These are phyloP conservation scores for Norana najaformis DNA, from an alignment of 2,888 invertebrate species.

Conservation along the genomic window DNA sequence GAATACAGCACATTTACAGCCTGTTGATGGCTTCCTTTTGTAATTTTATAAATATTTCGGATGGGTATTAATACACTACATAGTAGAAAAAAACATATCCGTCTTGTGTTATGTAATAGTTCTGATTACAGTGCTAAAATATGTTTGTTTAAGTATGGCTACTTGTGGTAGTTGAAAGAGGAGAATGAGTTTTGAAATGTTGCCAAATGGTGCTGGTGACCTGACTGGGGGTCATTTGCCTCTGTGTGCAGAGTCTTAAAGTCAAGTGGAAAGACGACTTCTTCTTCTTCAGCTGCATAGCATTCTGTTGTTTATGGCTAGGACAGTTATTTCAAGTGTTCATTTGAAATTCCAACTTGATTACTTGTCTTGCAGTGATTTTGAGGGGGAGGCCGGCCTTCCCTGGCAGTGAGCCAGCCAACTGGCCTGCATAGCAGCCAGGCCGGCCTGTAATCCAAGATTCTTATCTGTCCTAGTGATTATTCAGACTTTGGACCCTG, in stretches of 20 bases:
- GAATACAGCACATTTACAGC: too few relatives aligned
- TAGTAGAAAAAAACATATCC: too few relatives aligned
- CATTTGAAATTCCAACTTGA: neutral
- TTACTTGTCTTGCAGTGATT: neutral
- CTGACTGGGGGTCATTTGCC: neutral
- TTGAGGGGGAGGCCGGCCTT: neutral
- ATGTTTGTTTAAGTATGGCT: neutral
- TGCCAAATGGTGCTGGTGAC: neutral
- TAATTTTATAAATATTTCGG: neutral
- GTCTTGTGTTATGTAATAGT: neutral
- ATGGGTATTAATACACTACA: too few relatives aligned
- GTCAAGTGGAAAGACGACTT: neutral
- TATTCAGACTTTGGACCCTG: conserved; percentile 4
- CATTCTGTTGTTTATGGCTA: neutral
- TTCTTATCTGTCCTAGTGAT: neutral
- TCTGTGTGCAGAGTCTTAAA: neutral
- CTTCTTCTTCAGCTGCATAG: conserved; percentile 13
- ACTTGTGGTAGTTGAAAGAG: neutral
- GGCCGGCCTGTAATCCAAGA: conserved; percentile 2
- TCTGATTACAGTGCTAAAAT: neutral
- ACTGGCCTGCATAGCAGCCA: neutral
- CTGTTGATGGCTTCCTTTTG: too few relatives aligned
- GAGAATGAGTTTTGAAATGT: neutral
- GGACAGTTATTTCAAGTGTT: conserved; percentile 13
- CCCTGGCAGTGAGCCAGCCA: neutral